Evolutionary conservation across 2,797 vertebrate genomes (phyloP), one percentile per base, ranked within the genome.

Genomic region (Hafferia zeledoni): DNA sequence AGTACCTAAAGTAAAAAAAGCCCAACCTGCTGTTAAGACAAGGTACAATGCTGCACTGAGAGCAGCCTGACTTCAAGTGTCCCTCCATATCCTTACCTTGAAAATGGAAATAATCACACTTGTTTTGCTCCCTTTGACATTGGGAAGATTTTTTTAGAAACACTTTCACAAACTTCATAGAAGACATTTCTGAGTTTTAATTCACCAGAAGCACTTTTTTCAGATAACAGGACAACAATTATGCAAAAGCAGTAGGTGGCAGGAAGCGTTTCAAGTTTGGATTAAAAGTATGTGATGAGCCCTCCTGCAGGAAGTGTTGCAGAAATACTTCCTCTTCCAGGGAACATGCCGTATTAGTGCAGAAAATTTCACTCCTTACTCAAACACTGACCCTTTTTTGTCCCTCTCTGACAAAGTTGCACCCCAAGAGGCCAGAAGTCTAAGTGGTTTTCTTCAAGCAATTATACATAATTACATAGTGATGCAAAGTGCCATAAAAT

Each of bases 381-480:
- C 69, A 67, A 84, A 70, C 41, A 31, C 31, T 94, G 87, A 88
- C 94, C 79, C 31, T 83, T 93, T 93, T 53, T 69, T 47, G n/a
- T 87, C 71, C 85, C 19, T 90, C 16, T 71, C 43, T 17, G 13
- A 64, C 76, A 69, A 82, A 76, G 71, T 50, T 90, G 63, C 60
- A 93, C 83, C 65, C 55, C 81, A 94, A 96, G 69, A 55, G 60
- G 49, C 47, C 78, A 82, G 88, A 90, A 93, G n/a, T 50, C 47
- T 82, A 92, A 89, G 37, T 87, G 27, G 9, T 61, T 52, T 90
- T 96, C 93, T 94, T 90, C 88, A 81, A 96, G 92, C 95, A 97
- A 96, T 92, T 94, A 93, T 47, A 88, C 60, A 63, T 87, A 81
- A 96, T 96, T 93, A 93, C 43, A 91, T 11, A 49, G 91, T 74